phyloP scores from a whole-genome alignment of 1,140 invertebrate species.

The Nasonia longicornis region DNA sequence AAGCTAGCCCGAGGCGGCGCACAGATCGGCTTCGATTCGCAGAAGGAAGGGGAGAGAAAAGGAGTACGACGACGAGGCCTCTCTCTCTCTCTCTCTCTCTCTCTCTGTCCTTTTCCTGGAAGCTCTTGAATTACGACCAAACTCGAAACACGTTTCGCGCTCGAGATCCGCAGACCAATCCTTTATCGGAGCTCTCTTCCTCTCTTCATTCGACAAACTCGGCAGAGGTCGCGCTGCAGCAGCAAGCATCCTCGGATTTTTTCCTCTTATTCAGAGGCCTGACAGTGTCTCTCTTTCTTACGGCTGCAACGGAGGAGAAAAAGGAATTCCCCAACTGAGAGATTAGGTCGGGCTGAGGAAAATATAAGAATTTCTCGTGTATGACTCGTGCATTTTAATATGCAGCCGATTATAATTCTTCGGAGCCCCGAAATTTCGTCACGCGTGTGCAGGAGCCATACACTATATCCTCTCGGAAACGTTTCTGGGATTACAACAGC shows the following conservation, averaged over 20 bases:
- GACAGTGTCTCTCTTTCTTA: too few relatives aligned
- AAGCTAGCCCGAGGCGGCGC: slow-evolving; percentile 46
- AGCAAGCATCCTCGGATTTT: neutral
- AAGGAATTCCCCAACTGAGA: slow-evolving; percentile 30
- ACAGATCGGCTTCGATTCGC: slow-evolving; percentile 46
- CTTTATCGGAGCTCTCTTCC: slow-evolving; percentile 36
- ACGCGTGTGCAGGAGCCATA: too few relatives aligned
- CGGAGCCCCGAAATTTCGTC: neutral
- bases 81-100: neutral
- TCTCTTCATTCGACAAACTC: slow-evolving; percentile 9
- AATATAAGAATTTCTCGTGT: too few relatives aligned
- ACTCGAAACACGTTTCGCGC: slow-evolving; percentile 48
- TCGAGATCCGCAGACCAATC: slow-evolving; percentile 40
- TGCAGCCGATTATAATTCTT: neutral
- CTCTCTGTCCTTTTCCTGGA: slow-evolving; percentile 41
- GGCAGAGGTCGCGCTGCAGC: too few relatives aligned
- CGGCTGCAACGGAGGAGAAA: neutral
- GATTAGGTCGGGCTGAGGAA: slow-evolving; percentile 28
- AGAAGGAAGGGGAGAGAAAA: slow-evolving; percentile 10
- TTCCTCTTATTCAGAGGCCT: slow-evolving; percentile 6
- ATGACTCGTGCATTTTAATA: neutral
- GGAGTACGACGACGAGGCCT: slow-evolving; percentile 32
- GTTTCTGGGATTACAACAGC: too few relatives aligned
- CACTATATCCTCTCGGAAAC: too few relatives aligned
- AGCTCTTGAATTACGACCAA: slow-evolving; percentile 49